These are phyloP conservation scores for Elymnias hypermnestra DNA, from an alignment of 1,140 invertebrate genomes.

Conservation along the genomic window DNA sequence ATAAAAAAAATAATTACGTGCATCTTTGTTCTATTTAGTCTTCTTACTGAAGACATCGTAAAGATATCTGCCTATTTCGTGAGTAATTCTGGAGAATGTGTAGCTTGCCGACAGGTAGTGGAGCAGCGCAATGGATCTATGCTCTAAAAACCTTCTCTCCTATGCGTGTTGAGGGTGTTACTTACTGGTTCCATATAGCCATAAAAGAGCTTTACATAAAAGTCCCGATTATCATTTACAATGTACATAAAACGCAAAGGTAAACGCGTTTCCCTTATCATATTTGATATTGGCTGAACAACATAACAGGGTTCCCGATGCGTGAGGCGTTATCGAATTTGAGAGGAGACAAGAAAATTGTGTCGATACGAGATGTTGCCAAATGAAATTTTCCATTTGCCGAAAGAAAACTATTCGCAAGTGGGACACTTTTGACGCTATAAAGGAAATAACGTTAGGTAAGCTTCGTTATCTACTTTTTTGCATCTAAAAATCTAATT, in stretches of 20 bases:
- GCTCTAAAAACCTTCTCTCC: too few species aligned
- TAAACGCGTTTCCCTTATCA: conserved; percentile 2
- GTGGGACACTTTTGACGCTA: conserved; percentile 3
- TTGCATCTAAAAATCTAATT: too few species aligned
- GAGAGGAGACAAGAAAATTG: conserved; percentile 27
- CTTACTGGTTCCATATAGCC: too few species aligned
- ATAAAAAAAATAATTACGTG: too few species aligned
- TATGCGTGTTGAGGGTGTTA: too few species aligned
- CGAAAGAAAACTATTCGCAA: conserved; percentile 3
- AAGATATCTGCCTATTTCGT: too few species aligned
- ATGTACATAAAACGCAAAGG: conserved; percentile 4
- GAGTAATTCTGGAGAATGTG: too few species aligned
- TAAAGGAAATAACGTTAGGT: conserved; percentile 1
- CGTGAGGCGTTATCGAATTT: conserved; percentile 27
- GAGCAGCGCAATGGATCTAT: too few species aligned
- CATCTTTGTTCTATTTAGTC: too few species aligned
- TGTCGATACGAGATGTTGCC: conserved; percentile 26
- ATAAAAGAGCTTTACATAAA: too few species aligned
- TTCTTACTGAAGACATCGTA: too few species aligned
- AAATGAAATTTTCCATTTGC: conserved; percentile 27
- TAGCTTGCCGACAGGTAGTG: too few species aligned
- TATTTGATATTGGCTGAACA: conserved; percentile 3
- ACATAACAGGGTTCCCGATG: conserved; percentile 12
- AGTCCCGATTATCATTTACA: neutral
- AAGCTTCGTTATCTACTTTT: neutral